Base-by-base conservation (phyloP, 2,113 vertebrate genomes). In the Esox niger region DNA sequence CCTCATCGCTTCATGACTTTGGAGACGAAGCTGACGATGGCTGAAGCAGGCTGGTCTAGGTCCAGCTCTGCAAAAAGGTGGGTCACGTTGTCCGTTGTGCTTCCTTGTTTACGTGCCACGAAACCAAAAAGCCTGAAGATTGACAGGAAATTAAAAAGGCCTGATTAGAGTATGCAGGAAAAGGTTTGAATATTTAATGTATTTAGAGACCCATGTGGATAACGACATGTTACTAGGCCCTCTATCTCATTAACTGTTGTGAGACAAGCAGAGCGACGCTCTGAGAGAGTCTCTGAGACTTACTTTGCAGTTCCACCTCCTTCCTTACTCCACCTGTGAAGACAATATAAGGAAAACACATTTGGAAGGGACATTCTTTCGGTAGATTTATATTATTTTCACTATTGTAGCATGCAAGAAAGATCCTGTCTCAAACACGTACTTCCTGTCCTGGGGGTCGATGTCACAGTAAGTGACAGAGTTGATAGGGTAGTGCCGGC, bases 31-130 rank as follows among this genome's bases (percentile, higher is more conserved):
- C 92, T 93, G 90, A 95, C 93, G 0, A 99, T 98, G 88, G 95
- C 95, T 0, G 93, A 89, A 64, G 96, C 96, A 0, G 96, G 96
- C 84, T 98, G 95, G 69, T 94, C 93, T 0, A 93, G 92, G 76
- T 98, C 97, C 72, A 96, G 90, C 90, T 99, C 97, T 0, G 97
- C 96, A 13, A 99, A 98, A 82, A 99, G 94, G 89, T 99, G 97
- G 85, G 95, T 97, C 72, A 98, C 88, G 7, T 99, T 99, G 92
- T 99, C 97, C 5, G 96, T 98, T 85, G 94, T 96, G 89, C 97
- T 99, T 86, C 96, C 97, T 89, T 98, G 96, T 86, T 99, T 99
- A 83, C 96, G 87, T 30, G 97, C 97, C 55, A 99, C 95, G 0
- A 99, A 99, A 70, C 96, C 97, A 0, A 99, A 99, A 67, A 99